Evolutionary conservation across 2,797 vertebrate genomes (phyloP).

Genomic region (Pogonophryne albipinna): DNA sequence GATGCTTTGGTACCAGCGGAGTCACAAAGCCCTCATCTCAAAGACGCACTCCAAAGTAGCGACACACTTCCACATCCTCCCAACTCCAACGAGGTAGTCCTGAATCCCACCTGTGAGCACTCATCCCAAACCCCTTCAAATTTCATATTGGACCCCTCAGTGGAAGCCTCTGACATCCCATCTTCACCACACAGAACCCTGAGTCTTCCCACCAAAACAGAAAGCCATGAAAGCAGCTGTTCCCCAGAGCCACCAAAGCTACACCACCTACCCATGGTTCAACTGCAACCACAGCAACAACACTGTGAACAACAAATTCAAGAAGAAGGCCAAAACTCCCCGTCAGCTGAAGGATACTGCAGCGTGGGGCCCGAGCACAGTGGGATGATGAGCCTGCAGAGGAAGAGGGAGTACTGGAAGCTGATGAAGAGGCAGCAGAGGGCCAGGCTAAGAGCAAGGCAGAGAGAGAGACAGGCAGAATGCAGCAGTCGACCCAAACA

Average conservation of each 20-base stretch:
- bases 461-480: conserved; percentile 52
- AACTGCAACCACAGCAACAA: conserved; percentile 1
- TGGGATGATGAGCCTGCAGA: conserved; percentile 73
- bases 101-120: conserved; percentile 35
- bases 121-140: conserved; percentile 34
- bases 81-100: background rate
- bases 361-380: background rate
- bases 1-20: conserved; percentile 11
- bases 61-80: conserved; percentile 23
- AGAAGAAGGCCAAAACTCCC: background rate
- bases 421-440: conserved; percentile 88
- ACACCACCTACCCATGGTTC: conserved; percentile 39
- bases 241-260: conserved; percentile 65
- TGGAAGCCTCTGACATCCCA: conserved; percentile 5
- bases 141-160: conserved; percentile 19
- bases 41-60: conserved; percentile 22
- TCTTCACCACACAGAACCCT: conserved; percentile 44
- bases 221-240: conserved; percentile 37
- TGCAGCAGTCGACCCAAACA: conserved; percentile 34
- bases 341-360: background rate
- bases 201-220: conserved; percentile 50
- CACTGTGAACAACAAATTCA: conserved; percentile 11
- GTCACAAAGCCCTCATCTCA: conserved; percentile 24
- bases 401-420: conserved; percentile 87
- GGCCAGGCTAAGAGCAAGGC: conserved; percentile 77